phyloP scores from a whole-genome alignment of 2,888 invertebrate genomes.

The Omphaloscelis lunosa region DNA sequence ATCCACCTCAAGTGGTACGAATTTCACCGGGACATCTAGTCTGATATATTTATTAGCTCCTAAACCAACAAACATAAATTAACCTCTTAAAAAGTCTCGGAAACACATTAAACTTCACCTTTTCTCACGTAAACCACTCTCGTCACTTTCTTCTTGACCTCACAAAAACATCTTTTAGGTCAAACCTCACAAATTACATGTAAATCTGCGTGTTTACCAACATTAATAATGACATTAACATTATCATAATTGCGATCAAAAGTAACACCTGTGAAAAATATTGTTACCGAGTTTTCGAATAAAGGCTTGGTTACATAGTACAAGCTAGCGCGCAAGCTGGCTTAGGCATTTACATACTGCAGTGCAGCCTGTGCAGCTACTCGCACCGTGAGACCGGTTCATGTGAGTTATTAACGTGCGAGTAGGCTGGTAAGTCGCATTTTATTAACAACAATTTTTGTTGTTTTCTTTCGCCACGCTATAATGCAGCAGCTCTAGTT shows the following conservation, averaged over 20 bases:
- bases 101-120: constrained; percentile 49
- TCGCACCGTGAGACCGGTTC: no score
- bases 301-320: neutral
- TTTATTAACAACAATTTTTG: no score
- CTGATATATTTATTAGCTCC: constrained; percentile 51
- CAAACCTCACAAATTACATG: constrained; percentile 56
- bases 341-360: no score
- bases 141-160: constrained; percentile 61
- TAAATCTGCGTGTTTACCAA: constrained; percentile 61
- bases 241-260: constrained; percentile 68
- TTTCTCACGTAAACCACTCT: constrained; percentile 58
- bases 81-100: constrained; percentile 41
- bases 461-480: neutral
- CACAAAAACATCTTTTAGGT: constrained; percentile 52
- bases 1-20: neutral
- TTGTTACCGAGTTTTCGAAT: constrained; percentile 34
- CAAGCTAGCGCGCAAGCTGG: neutral
- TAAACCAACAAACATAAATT: constrained; percentile 53
- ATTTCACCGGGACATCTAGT: neutral
- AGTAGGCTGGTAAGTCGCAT: no score
- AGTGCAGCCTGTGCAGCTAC: no score
- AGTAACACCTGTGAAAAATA: constrained; percentile 55
- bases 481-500: neutral
- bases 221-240: constrained; percentile 72
- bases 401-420: no score